Conservation (phyloP, 2,888 invertebrate genomes). For the Napeogenes sylphis region DNA sequence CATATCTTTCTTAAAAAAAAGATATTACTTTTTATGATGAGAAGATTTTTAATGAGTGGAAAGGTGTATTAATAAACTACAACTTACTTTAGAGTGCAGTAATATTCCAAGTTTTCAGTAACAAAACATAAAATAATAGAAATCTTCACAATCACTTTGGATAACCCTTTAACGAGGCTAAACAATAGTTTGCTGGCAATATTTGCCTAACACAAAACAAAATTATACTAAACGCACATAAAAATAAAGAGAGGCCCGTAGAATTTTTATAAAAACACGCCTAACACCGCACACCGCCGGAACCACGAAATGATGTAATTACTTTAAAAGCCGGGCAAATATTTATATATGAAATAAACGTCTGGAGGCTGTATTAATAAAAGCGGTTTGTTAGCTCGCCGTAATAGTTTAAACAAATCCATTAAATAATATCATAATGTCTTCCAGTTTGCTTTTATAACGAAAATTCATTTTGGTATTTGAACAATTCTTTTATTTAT, state of each 20-base stretch:
- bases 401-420: conserved; percentile 59
- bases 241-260: neutral
- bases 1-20: too few relatives aligned
- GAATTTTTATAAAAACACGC: conserved; percentile 10
- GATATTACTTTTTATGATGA: too few relatives aligned
- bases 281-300: conserved; percentile 12
- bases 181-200: neutral
- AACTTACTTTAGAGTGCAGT: too few relatives aligned
- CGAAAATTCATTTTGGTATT: conserved; percentile 4
- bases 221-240: conserved; percentile 5
- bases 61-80: too few relatives aligned
- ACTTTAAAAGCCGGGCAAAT: conserved; percentile 71
- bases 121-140: neutral
- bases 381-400: conserved; percentile 32
- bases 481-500: conserved; percentile 6
- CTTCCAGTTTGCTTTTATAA: conserved; percentile 24
- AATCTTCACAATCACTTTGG: neutral
- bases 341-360: conserved; percentile 64
- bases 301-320: conserved; percentile 44
- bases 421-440: conserved; percentile 38
- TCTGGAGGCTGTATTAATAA: conserved; percentile 53
- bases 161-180: neutral
- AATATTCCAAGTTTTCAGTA: too few relatives aligned
- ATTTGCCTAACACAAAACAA: conserved; percentile 1
- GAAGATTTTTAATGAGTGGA: too few relatives aligned